These are phyloP conservation scores for Agrilus cyanescens DNA, from an alignment of 2,888 invertebrate species.

Conservation along the genomic window DNA sequence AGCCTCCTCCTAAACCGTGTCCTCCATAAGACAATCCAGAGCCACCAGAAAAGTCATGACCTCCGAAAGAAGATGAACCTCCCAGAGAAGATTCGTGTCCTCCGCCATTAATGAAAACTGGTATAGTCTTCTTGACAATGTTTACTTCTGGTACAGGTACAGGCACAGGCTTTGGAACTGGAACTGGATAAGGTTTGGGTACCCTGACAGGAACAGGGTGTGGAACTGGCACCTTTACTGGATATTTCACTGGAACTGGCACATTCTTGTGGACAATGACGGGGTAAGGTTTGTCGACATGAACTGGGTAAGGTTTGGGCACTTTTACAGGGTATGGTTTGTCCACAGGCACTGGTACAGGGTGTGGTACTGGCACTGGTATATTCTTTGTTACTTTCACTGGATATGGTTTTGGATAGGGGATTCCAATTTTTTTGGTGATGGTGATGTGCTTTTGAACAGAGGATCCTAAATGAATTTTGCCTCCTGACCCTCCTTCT, in stretches of 20 bases:
- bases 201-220: conserved; percentile 29
- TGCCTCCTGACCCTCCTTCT: conserved; percentile 5
- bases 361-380: conserved; percentile 35
- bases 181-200: conserved; percentile 33
- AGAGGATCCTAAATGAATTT: conserved; percentile 10
- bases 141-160: conserved; percentile 41
- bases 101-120: conserved; percentile 27
- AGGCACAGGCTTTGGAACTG: conserved; percentile 37
- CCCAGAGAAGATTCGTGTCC: conserved; percentile 8
- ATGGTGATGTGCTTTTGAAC: conserved; percentile 28
- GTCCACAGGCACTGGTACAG: conserved; percentile 38
- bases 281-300: conserved; percentile 42
- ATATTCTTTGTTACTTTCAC: conserved; percentile 40
- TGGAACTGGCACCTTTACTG: conserved; percentile 31
- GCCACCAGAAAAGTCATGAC: not conserved
- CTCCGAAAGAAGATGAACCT: not conserved
- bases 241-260: conserved; percentile 33
- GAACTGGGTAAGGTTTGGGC: conserved; percentile 38
- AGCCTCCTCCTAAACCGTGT: conserved; percentile 13
- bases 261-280: conserved; percentile 44
- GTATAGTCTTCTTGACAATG: conserved; percentile 41
- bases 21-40: conserved; percentile 15
- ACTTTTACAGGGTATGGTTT: conserved; percentile 36
- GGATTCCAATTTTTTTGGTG: conserved; percentile 38
- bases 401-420: conserved; percentile 42